Evolutionary conservation across 2,888 invertebrate genomes (phyloP), one percentile per base, ranked within the genome.

Genomic region (Gisinianus flammeolus): DNA sequence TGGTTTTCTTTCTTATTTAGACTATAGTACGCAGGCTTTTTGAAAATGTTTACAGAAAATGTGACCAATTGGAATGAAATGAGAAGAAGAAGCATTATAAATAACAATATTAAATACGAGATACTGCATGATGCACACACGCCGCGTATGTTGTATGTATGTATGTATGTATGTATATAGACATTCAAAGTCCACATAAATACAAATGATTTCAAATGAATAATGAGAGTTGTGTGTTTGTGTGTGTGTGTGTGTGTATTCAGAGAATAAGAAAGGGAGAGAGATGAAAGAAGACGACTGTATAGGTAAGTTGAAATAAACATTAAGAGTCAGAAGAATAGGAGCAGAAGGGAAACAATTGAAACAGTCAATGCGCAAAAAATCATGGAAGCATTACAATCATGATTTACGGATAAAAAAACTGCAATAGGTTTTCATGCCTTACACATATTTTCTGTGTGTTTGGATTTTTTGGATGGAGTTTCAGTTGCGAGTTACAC

Each of bases 321-420:
- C 24, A 52, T 31, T 26, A 72, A 73, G 28, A 77, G 31, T 31
- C 66, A 76, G 76, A 70, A 69, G 54, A 76, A 76, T 54, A 76
- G 62, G 66, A 75, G 76, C 70, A 79, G 71, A 71, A 74, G 66
- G 79, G 79, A 75, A 79, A 79, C 79, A 79, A 76, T 76, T 66
- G 79, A 79, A 79, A 76, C 69, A 69, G 76, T 79, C 56, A 58
- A 70, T 76, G 76, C 75, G 64, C 79, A 79, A 79, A 79, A 79
- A 79, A 75, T 75, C 79, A 75, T 76, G 72, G 75, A 75, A 70
- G 76, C 79, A 79, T 79, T 74, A 70, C 70, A 58, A 70, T 69
- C 70, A 76, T 70, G 70, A 70, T 70, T 62, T 76, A 76, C 62
- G 58, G 26, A 69, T 64, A 76, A 69, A 76, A 35, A 67, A 54